Base-by-base conservation (phyloP, 2,113 vertebrate species). In the Lanius ludovicianus region DNA sequence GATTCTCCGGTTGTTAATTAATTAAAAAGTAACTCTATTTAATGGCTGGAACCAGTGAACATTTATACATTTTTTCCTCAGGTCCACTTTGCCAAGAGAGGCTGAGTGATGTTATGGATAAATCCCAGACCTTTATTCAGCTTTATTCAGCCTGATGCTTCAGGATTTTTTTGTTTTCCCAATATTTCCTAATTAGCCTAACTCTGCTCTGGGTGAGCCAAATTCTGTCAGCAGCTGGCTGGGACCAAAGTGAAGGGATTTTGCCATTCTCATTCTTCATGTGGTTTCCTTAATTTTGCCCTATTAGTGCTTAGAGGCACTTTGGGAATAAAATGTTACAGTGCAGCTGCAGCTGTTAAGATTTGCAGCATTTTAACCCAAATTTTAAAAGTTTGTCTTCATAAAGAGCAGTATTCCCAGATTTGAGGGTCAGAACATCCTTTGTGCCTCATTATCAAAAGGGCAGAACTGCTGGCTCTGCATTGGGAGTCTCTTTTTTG, bases 41-140 rank as follows among this genome's bases (percentile, higher is more conserved):
- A 31, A n/a, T 41, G 21, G 6, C 53, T 69, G 53, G 30, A 69
- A 64, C 7, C 16, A 73, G 57, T 2, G 1, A 12, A 17, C 1
- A 2, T 75, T 70, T 37, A 30, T 6, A 50, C 0, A 0, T 10
- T 33, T 6, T 64, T 93, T 73, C 33, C 27, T 56, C n/a, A 41
- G 37, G 35, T 25, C 42, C 7, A 6, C 13, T 77, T 59, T 69
- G 91, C 23, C 62, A 13, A 50, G 42, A 59, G 23, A 35, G 4
- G 11, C 5, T 4, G 3, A 55, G 11, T 55, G 49, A 75, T 46
- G 31, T 50, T 10, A 23, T 6, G 33, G 37, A 49, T 79, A 68
- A 88, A 41, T 71, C 30, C 7, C 71, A 90, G 30, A 14, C 8
- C 9, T 47, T 71, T 10, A 50, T 35, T 52, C 47, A 42, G 17